Evolutionary conservation across 2,797 vertebrate species (phyloP).

Genomic region (Girardinus metallicus): DNA sequence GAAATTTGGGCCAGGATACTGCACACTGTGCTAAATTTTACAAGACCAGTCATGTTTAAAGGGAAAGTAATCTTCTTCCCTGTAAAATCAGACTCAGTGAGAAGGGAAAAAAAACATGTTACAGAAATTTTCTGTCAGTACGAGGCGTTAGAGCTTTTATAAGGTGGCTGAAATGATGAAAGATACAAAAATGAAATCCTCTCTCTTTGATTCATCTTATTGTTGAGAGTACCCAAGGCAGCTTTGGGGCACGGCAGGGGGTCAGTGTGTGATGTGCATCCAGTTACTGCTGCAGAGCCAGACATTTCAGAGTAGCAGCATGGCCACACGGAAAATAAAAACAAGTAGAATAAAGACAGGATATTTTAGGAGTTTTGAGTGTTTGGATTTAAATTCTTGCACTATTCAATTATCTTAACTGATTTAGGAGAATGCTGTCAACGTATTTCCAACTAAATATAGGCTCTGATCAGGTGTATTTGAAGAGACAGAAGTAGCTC

Average conservation of each 20-base stretch:
- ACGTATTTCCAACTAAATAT: slow-evolving; percentile 8
- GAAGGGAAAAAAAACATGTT: slow-evolving; percentile 22
- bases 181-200: slow-evolving; percentile 39
- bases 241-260: slow-evolving; percentile 26
- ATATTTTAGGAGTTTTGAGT: background rate
- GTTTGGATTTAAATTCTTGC: slow-evolving; percentile 1
- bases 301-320: slow-evolving; percentile 32
- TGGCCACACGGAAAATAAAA: slow-evolving; percentile 18
- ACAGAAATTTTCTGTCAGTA: slow-evolving; percentile 24
- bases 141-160: slow-evolving; percentile 16
- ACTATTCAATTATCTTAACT: background rate
- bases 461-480: background rate
- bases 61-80: slow-evolving; percentile 45
- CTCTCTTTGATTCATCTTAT: slow-evolving; percentile 48
- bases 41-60: slow-evolving; percentile 55
- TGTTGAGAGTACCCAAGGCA: slow-evolving; percentile 39
- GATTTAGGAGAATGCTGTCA: background rate
- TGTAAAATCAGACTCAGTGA: slow-evolving; percentile 37
- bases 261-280: slow-evolving; percentile 28
- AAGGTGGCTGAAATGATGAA: slow-evolving; percentile 38
- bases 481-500: slow-evolving; percentile 8
- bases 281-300: slow-evolving; percentile 29
- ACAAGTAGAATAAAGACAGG: background rate
- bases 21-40: slow-evolving; percentile 43
- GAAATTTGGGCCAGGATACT: slow-evolving; percentile 45